phyloP scores from a whole-genome alignment of 1,140 invertebrate genomes.

The Mycetomoellerius zeteki region DNA sequence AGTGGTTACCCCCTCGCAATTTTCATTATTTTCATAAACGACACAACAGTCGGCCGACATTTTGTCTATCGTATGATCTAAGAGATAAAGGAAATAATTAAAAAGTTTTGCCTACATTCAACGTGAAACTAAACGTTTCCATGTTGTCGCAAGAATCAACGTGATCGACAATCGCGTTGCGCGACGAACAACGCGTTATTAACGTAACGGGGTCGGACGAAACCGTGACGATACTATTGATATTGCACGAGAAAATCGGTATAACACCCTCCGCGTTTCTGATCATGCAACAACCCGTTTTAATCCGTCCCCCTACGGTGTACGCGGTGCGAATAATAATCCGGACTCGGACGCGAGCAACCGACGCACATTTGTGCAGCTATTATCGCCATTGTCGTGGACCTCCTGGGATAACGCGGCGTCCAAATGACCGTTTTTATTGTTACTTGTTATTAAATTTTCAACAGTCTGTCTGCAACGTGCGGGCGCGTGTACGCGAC shows the following conservation, averaged over 20 bases:
- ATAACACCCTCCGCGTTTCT: background rate
- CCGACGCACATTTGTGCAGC: conserved; percentile 46
- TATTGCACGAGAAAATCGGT: conserved; percentile 14
- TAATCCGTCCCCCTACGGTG: conserved; percentile 15
- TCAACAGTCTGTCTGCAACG: conserved; percentile 48
- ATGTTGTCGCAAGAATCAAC: background rate
- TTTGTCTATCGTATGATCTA: too few relatives aligned
- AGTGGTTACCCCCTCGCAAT: too few relatives aligned
- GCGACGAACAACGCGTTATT: background rate
- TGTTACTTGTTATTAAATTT: conserved; percentile 66
- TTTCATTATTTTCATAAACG: too few relatives aligned
- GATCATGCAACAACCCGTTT: conserved; percentile 25
- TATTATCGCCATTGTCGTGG: conserved; percentile 62
- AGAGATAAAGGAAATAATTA: background rate
- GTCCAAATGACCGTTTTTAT: conserved; percentile 69
- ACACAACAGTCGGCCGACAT: too few relatives aligned
- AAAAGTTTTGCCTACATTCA: background rate
- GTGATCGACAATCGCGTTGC: background rate
- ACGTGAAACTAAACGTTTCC: background rate
- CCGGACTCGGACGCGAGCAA: conserved; percentile 47
- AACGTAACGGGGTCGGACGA: conserved; percentile 25
- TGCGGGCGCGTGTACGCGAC: conserved; percentile 19
- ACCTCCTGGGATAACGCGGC: conserved; percentile 50
- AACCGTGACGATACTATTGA: conserved; percentile 54
- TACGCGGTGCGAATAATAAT: conserved; percentile 69